A percentile compares a stretch with the other conserved stretches of the same genome.
Evolutionary conservation across 1,140 invertebrate genomes (phyloP).

Genomic region (Zaprionus ornatus): DNA sequence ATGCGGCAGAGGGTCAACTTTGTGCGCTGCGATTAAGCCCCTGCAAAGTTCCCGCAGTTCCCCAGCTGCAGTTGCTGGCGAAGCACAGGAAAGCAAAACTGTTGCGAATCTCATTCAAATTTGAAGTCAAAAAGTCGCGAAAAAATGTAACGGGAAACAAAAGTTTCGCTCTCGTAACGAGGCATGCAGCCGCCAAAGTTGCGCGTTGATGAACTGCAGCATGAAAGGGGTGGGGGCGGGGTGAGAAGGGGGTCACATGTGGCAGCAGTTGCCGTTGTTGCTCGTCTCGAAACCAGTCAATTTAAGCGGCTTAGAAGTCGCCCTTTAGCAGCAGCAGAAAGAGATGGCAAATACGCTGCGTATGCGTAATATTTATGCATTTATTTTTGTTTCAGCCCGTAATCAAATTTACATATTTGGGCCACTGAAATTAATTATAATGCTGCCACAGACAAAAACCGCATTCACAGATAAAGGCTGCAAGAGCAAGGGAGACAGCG

Average conservation of each 20-base stretch:
- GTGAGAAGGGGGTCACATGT: constrained; percentile 54
- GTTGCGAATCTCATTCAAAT: constrained; percentile 73
- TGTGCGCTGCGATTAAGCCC: constrained; percentile 46
- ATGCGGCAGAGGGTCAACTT: constrained; percentile 23
- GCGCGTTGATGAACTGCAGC: constrained; percentile 68
- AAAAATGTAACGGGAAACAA: constrained; percentile 39
- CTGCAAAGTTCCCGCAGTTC: constrained; percentile 54
- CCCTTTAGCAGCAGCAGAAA: constrained; percentile 9
- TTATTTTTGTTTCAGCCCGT: constrained; percentile 62
- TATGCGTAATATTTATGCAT: constrained; percentile 71
- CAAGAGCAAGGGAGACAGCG: not conserved
- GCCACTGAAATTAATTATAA: constrained; percentile 76
- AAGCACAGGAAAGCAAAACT: constrained; percentile 45
- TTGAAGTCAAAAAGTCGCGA: constrained; percentile 70
- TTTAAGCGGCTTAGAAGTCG: constrained; percentile 73
- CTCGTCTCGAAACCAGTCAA: constrained; percentile 54
- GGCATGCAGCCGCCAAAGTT: constrained; percentile 57
- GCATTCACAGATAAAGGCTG: constrained; percentile 20
- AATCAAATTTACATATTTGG: constrained; percentile 79
- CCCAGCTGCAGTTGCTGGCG: constrained; percentile 10
- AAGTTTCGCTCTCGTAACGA: constrained; percentile 61
- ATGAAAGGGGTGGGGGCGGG: constrained; percentile 12
- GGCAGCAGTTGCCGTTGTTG: constrained; percentile 12
- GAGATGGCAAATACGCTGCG: constrained; percentile 52
- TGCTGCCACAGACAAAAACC: constrained; percentile 46